A percentile compares a stretch with the other conserved stretches of the same genome.
Conservation (phyloP, 2,113 vertebrate species). For the Pyxicephalus adspersus region DNA sequence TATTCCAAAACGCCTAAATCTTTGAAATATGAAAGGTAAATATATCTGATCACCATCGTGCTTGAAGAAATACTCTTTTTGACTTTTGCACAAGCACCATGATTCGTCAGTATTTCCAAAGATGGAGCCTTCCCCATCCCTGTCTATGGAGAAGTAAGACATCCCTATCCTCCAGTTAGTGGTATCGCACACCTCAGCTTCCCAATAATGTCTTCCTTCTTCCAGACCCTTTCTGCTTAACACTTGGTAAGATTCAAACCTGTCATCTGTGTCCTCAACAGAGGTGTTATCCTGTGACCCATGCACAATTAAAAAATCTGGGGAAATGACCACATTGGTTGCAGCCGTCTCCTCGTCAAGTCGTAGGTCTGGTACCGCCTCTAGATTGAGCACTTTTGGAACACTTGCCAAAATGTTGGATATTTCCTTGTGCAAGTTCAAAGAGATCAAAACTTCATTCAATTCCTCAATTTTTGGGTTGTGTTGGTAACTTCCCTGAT, state of each 20-base stretch:
- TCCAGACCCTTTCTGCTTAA: neutral
- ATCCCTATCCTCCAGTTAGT: slow-evolving; percentile 5
- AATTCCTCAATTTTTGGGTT: too few species aligned
- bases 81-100: neutral
- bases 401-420: neutral
- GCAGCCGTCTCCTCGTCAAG: neutral
- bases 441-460: too few species aligned
- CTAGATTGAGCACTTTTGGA: neutral
- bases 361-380: neutral
- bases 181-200: neutral
- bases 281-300: neutral
- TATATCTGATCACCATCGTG: neutral
- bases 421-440: too few species aligned
- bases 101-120: slow-evolving; percentile 2
- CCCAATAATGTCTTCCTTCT: neutral
- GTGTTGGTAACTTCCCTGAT: too few species aligned
- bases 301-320: neutral
- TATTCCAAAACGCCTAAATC: neutral
- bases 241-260: neutral
- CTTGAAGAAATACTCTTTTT: neutral
- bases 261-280: neutral
- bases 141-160: slow-evolving; percentile 18
- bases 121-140: neutral
- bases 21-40: neutral
- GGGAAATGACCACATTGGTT: neutral